Base-by-base conservation (phyloP, 2,888 invertebrate species). In the Tachina lurida region DNA sequence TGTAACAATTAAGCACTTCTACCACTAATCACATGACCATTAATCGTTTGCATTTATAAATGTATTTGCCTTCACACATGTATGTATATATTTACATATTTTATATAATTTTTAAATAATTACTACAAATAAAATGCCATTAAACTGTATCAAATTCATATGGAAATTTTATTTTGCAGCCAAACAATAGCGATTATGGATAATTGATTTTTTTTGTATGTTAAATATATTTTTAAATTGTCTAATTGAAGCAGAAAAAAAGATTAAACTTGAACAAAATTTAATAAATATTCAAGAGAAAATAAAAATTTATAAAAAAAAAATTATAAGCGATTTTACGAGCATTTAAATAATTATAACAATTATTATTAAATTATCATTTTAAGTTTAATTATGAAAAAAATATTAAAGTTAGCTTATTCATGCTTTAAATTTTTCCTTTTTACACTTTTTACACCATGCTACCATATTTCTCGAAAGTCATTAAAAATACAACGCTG, bases 221-320 rank as follows among this genome's bases (percentile, higher is more conserved):
- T 77, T 77, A 39, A 65, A 67, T 68, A 56, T 4, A 19, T 77
- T 67, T 58, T 68, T 41, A 52, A 77, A 52, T 68, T 41, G 60
- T 60, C 5, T 22, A 56, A 70, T 71, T 81, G 62, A 62, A 47
- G 9, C 22, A 7, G 10, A 56, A 9, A 45, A 47, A 43, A n/a
- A 31, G 31, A 49, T 7, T 45, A 17, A n/a, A 43, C 43, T 17
- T 54, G 1, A 49, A 39, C 47, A 71, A 58, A 65, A 45, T 5
- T 31, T 45, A 8, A 22, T 13, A 45, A n/a, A 31, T 58, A 39
- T n/a, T n/a, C 39, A 22, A 10, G 15, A n/a, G 56, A 71, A 45
- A 22, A 71, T 49, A 39, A 10, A 9, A 19, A n/a, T 15, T 22
- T 47, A 49, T 39, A 22, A 4, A 31, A 31, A 31, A 31, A 31